Evolutionary conservation across 2,113 vertebrate genomes (phyloP).

Genomic region (Orthonyx spaldingii): DNA sequence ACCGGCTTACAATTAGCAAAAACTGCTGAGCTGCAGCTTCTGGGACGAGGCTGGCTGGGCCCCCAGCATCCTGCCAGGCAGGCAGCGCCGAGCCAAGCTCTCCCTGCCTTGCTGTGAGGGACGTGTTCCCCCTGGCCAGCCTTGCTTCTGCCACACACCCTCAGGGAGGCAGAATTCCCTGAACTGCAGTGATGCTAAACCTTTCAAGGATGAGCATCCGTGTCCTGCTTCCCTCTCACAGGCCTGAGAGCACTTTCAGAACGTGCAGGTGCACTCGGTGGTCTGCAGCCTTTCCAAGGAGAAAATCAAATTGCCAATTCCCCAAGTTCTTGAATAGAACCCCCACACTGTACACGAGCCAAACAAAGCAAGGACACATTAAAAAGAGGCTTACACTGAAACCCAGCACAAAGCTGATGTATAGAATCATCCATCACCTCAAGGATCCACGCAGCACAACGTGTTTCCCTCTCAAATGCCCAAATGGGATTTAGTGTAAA

Average conservation of each 20-base stretch:
- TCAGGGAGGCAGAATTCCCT: not conserved
- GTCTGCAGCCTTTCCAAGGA: not conserved
- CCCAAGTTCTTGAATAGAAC: not conserved
- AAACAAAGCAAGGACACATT: not conserved
- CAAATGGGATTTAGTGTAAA: not conserved
- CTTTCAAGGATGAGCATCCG: fast-evolving
- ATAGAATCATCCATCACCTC: not conserved
- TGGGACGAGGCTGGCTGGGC: not conserved
- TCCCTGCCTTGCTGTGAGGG: not conserved
- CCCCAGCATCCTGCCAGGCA: not conserved
- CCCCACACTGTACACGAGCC: not conserved
- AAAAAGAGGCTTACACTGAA: not conserved
- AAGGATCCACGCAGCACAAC: not conserved
- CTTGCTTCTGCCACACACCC: not conserved
- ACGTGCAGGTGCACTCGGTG: fast-evolving
- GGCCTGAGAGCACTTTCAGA: not conserved
- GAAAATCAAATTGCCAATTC: not conserved
- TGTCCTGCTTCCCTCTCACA: not conserved
- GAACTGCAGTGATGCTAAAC: not conserved
- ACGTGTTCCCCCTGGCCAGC: not conserved
- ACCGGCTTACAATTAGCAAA: not conserved
- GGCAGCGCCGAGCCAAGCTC: not conserved
- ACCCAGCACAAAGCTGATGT: not conserved
- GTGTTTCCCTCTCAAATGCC: not conserved
- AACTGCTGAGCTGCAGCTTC: not conserved